Evolutionary conservation across 2,113 vertebrate genomes (phyloP), one percentile per base, ranked within the genome.

Genomic region (Otolemur garnettii): DNA sequence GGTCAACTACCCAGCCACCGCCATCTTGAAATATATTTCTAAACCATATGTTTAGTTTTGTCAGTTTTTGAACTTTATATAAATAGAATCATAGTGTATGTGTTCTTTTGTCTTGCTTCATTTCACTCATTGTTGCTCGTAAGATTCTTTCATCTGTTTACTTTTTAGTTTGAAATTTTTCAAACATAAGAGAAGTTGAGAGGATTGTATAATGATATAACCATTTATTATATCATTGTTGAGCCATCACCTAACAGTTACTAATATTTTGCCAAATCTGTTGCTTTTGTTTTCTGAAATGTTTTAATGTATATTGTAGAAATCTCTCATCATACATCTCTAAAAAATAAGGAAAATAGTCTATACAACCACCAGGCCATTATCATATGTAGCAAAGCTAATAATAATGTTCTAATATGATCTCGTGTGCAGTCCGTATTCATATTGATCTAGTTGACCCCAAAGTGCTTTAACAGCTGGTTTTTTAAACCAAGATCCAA

Each of bases 131-230:
- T 3, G 14, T 93, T 42, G 42, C 42, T 78, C 35, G 2, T 59
- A 74, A 74, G 33, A 33, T 91, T 78, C 1, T 18, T 57, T 30
- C 60, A 1, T 60, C 30, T 82, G 57, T 60, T 82, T 50, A 55
- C 38, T 57, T 84, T 94, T 89, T 85, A 26, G n/a, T 92, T 72
- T 94, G 64, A 90, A 87, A 90, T 33, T 75, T 42, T 55, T 75
- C 38, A 75, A 69, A 68, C 8, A 13, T 82, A 45, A 18, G 38
- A 59, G 22, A 90, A 55, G 14, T 57, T 19, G 53, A 84, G 50
- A 93, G 53, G 50, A 30, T 55, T 81, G 26, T 87, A 35, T 42
- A 68, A 42, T 42, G 7, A 33, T 74, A 82, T 55, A 35, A 22
- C n/a, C 71, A 10, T 45, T 28, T 33, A 93, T 90, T 68, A 11